Evolutionary conservation across 2,888 invertebrate genomes (phyloP).

Genomic region (Phanerotoma sp.): DNA sequence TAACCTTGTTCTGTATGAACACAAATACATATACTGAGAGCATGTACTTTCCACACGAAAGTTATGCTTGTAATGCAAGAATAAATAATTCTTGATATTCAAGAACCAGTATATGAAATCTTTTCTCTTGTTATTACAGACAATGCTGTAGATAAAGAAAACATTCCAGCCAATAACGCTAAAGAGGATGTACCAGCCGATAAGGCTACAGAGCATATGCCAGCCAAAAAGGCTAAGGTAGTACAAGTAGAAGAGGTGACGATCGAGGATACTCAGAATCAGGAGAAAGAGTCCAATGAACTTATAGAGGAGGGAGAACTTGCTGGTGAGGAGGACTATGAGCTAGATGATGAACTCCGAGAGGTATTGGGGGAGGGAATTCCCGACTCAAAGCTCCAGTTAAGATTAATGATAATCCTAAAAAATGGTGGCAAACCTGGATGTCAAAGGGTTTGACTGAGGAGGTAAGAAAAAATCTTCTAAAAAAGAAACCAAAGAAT

Average conservation of each 20-base stretch:
- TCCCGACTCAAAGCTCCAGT: slow-evolving; percentile 2
- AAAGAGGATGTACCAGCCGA: too few relatives aligned
- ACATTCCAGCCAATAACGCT: background rate
- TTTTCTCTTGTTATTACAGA: background rate
- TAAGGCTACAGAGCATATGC: background rate
- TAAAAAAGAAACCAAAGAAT: slow-evolving; percentile 9
- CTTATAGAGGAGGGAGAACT: background rate
- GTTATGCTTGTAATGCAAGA: background rate
- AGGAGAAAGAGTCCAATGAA: background rate
- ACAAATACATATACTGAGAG: background rate
- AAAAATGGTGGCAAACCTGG: slow-evolving; percentile 18
- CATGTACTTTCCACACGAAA: background rate
- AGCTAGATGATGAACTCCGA: slow-evolving; percentile 5
- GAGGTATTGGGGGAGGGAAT: slow-evolving; percentile 9
- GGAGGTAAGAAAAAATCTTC: slow-evolving; percentile 10
- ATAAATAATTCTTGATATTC: slow-evolving; percentile 1
- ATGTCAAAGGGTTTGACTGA: slow-evolving; percentile 12
- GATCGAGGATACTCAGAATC: background rate
- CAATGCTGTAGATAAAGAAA: background rate
- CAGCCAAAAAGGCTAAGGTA: background rate
- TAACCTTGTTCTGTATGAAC: slow-evolving; percentile 2
- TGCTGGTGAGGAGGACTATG: background rate
- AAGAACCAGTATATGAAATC: background rate
- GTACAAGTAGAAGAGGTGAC: background rate
- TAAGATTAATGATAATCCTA: slow-evolving; percentile 10